These are phyloP conservation scores for Serripes groenlandicus DNA, from an alignment of 2,888 invertebrate genomes.

Conservation along the genomic window DNA sequence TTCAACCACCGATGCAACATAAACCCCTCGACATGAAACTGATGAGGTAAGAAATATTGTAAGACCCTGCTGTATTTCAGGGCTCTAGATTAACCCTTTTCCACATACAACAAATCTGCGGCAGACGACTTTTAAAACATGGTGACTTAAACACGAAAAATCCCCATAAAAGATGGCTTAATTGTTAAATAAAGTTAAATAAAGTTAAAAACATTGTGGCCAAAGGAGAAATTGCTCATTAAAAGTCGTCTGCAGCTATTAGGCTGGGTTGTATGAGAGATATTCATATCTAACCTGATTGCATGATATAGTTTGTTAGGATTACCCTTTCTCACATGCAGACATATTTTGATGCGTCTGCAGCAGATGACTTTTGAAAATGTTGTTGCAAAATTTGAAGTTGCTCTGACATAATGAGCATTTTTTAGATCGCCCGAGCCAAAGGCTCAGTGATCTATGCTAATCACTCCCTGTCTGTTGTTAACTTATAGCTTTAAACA, in stretches of 20 bases:
- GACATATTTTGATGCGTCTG: background rate
- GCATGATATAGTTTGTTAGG: no score
- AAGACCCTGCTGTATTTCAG: background rate
- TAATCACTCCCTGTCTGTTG: no score
- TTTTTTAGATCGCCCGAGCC: background rate
- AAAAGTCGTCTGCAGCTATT: background rate
- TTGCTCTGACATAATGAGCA: background rate
- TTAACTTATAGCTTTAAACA: no score
- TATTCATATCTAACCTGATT: no score
- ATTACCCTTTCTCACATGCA: no score
- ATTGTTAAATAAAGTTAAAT: no score
- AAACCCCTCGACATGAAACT: slow-evolving; percentile 95
- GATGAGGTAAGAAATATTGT: slow-evolving; percentile 88
- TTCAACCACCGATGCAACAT: slow-evolving; percentile 93
- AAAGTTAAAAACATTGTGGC: background rate
- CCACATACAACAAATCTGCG: background rate
- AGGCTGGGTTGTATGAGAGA: no score
- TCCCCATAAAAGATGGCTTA: no score
- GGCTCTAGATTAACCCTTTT: background rate
- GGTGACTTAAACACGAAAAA: no score
- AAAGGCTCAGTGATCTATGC: no score
- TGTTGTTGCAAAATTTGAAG: background rate
- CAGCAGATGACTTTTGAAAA: background rate
- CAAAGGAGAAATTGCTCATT: background rate
- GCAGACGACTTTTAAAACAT: background rate